Conservation (phyloP, 2,113 vertebrate genomes). For the Carettochelys insculpta region DNA sequence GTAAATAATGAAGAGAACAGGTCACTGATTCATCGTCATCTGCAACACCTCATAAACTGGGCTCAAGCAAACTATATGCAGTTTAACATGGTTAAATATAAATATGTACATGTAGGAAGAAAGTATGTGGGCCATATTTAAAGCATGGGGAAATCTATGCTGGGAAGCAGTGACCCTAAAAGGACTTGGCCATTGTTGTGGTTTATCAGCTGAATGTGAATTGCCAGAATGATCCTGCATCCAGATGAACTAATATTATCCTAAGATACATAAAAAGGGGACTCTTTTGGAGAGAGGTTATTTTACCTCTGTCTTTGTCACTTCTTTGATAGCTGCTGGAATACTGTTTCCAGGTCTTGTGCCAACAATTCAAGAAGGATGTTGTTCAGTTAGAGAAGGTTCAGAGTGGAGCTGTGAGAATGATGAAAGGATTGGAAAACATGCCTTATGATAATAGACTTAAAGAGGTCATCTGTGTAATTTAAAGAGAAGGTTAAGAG, state of each 20-base stretch:
- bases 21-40: background rate
- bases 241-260: background rate
- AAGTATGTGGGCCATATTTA: background rate
- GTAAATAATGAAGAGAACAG: background rate
- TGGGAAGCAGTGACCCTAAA: background rate
- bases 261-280: background rate
- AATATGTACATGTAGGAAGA: background rate
- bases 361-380: background rate
- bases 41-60: background rate
- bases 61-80: background rate
- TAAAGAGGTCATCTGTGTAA: background rate
- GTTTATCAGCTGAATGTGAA: background rate
- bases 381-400: background rate
- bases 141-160: background rate
- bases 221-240: background rate
- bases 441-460: background rate
- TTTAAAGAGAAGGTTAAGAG: background rate
- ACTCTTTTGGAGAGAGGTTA: background rate
- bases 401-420: background rate
- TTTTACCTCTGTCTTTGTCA: background rate
- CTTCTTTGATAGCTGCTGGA: background rate
- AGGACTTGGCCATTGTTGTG: background rate
- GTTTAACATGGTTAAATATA: background rate
- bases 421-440: background rate
- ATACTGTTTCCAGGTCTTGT: background rate